Conservation (phyloP, 2,888 invertebrate genomes). For the Drosophila setosimentum region DNA sequence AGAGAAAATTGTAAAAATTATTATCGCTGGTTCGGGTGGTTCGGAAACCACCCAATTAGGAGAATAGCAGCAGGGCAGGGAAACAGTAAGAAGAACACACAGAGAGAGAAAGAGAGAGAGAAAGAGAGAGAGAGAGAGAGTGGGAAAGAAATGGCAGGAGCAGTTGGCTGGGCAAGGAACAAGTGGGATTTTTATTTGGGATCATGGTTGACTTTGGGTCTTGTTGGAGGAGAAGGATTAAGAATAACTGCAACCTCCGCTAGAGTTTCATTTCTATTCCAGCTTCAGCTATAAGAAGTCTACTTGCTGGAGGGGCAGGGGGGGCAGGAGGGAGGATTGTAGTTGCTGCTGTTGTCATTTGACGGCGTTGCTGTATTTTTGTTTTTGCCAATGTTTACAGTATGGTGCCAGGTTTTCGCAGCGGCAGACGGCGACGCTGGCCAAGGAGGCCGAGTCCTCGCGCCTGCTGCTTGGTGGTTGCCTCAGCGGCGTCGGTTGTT, state of each 20-base stretch:
- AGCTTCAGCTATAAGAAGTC: conserved; percentile 11
- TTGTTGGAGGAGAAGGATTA: not conserved
- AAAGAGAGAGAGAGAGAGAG: not conserved
- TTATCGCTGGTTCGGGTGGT: conserved; percentile 45
- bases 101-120: not conserved
- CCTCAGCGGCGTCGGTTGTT: conserved; percentile 85
- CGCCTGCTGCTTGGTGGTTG: conserved; percentile 87
- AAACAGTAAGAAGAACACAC: not conserved
- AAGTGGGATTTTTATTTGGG: not conserved
- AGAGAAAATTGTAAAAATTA: conserved; percentile 34
- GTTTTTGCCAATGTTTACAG: conserved; percentile 39
- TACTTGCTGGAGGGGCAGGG: not conserved
- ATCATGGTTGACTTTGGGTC: not conserved
- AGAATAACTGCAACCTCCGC: conserved; percentile 31
- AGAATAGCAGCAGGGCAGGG: conserved; percentile 27
- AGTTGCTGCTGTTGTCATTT: conserved; percentile 40
- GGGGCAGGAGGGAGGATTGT: not conserved
- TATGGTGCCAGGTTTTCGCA: conserved; percentile 87
- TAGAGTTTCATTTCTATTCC: conserved; percentile 39
- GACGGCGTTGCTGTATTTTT: conserved; percentile 11
- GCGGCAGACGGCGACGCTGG: conserved; percentile 89
- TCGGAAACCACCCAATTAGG: conserved; percentile 36
- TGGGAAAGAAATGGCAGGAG: conserved; percentile 21
- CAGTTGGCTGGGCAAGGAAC: conserved; percentile 43
- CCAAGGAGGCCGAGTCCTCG: conserved; percentile 90